Evolutionary conservation across 2,888 invertebrate genomes (phyloP), one percentile per base, ranked within the genome.

Genomic region (Nipponacmea schrenckii): DNA sequence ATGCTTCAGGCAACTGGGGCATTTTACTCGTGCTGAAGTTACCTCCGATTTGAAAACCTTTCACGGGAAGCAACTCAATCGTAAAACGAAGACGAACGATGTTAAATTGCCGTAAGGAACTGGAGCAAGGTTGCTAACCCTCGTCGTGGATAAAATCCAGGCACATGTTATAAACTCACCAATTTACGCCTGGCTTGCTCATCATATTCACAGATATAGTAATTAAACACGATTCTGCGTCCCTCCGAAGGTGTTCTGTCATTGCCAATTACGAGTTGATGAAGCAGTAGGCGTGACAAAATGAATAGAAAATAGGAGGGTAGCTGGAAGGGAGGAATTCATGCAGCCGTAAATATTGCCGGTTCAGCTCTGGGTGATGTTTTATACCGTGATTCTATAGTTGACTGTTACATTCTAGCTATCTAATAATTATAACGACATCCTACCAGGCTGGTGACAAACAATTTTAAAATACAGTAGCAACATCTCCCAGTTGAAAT

Each of bases 111-210:
- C 56, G 20, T 56, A 12, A 56, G 56, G 56, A 24, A 56, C 24
- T 56, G 14, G 56, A 56, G 24, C 56, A 56, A 56, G 56, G 56
- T 56, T 24, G 56, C 56, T 56, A 56, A 56, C 56, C 56, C 56
- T 56, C 24, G 24, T 4, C 56, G 24, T 56, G 24, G 56, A 24
- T 12, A 5, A 24, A 24, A 24, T 56, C 24, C 4, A 56, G 56
- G 56, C 56, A 24, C 56, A 56, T 56, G 56, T 56, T 56, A 12
- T 24, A 56, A 20, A 24, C 56, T 56, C 56, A 56, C 56, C n/a
- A 56, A 56, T 56, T 56, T 24, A 56, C 56, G 56, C 56, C 56
- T 15, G 56, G 56, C 14, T 56, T 24, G 56, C 24, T 24, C 20
- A 15, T 24, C 20, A 10, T 24, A 56, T 56, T 56, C 20, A 56